phyloP scores from a whole-genome alignment of 2,888 invertebrate genomes.

The Oscheius onirici region DNA sequence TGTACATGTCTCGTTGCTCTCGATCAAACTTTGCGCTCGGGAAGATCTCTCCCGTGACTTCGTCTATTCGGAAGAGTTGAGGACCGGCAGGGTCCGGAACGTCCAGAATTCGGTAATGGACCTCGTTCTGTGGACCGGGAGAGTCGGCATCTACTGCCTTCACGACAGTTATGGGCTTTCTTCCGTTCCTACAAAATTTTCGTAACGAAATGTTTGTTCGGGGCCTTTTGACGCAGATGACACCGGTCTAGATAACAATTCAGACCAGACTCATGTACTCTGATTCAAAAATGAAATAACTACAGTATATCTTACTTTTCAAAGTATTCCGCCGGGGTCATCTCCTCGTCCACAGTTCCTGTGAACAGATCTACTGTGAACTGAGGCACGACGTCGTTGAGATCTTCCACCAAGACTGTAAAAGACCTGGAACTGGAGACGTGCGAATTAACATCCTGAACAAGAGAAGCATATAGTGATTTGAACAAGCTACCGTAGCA shows the following conservation, averaged over 20 bases:
- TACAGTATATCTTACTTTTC: slow-evolving; percentile 37
- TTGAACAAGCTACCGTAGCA: slow-evolving; percentile 61
- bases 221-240: no score
- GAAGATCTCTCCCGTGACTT: slow-evolving; percentile 84
- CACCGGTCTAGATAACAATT: no score
- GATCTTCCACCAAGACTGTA: slow-evolving; percentile 92
- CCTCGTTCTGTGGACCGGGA: slow-evolving; percentile 63
- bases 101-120: slow-evolving; percentile 66
- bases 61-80: slow-evolving; percentile 86
- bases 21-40: slow-evolving; percentile 81
- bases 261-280: no score
- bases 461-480: background rate
- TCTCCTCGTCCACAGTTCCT: slow-evolving; percentile 68
- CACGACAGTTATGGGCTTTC: slow-evolving; percentile 58
- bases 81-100: slow-evolving; percentile 47
- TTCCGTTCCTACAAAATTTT: slow-evolving; percentile 40
- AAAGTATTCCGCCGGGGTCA: slow-evolving; percentile 64
- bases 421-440: slow-evolving; percentile 84
- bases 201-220: no score
- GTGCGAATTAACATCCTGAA: slow-evolving; percentile 64
- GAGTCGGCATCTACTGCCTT: slow-evolving; percentile 66
- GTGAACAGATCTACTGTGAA: slow-evolving; percentile 70
- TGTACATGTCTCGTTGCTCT: slow-evolving; percentile 93
- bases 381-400: slow-evolving; percentile 85
- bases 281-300: no score